Evolutionary conservation across 2,797 vertebrate species (phyloP), one percentile per base, ranked within the genome.

Genomic region (Hypotaenidia philippensis): DNA sequence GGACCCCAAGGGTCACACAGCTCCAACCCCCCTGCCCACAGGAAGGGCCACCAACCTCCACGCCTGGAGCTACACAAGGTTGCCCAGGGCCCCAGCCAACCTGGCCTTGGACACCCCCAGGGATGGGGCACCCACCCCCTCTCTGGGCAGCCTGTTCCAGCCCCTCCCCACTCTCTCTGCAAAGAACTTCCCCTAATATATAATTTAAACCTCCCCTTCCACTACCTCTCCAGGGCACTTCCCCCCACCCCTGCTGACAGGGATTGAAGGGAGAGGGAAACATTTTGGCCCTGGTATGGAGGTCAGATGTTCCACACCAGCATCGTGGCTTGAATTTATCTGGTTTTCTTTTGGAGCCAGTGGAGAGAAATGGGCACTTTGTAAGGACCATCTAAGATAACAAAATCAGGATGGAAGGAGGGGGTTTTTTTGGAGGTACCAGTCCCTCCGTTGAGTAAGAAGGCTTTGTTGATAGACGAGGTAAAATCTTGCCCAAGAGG

Each of bases 301-400:
- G 75, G 13, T 26, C 57, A 7, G 71, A 12, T 15, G 71, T 44
- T 63, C 31, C 11, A 15, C 31, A 19, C 4, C 3, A 9, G 40
- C 22, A 6, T 10, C 3, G 8, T 1, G 1, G 5, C 0, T 1
- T 53, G 36, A 38, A 26, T 25, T 23, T n/a, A 25, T 25, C 55
- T 25, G 9, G 6, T 36, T 44, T 55, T 23, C 74, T 76, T 34
- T 23, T 19, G 63, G 68, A 78, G 55, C 3, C 20, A 7, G 6
- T 36, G 75, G 41, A 70, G 69, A 65, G 22, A 71, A 80, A 52
- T 4, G 10, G 29, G 29, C 21, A 44, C 34, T n/a, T 78, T 13
- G 18, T 22, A 32, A 59, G 15, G 68, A 13, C 31, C 61, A 19
- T 3, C 55, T 53, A 14, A 44, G 49, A 15, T 9, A 8, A n/a